phyloP scores from a whole-genome alignment of 1,140 invertebrate genomes.

The Pseudachorutes palmiensis region DNA sequence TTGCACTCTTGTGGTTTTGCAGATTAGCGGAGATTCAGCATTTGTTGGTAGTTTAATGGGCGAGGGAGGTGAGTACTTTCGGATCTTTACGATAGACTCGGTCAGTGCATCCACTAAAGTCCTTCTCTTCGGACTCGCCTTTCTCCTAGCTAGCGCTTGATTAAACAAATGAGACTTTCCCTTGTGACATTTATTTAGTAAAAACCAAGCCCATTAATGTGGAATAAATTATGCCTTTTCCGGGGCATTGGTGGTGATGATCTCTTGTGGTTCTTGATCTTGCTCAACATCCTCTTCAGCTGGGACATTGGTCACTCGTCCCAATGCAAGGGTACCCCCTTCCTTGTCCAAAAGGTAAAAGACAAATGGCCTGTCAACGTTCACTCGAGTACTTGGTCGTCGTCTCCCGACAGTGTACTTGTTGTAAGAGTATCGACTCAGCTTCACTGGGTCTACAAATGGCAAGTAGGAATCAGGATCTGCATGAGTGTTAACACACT shows the following conservation, averaged over 20 bases:
- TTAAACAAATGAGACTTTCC: too few relatives aligned
- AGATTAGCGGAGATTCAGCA: not conserved
- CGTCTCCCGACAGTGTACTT: not conserved
- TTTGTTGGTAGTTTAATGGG: not conserved
- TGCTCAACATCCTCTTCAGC: not conserved
- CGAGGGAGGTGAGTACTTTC: not conserved
- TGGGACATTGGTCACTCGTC: conserved; percentile 16
- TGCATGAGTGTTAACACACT: not conserved
- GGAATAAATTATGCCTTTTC: not conserved
- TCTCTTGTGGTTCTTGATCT: not conserved
- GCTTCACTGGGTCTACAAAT: not conserved
- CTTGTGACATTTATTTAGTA: not conserved
- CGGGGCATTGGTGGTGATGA: not conserved
- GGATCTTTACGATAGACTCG: not conserved
- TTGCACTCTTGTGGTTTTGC: not conserved
- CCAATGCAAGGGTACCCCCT: conserved; percentile 25
- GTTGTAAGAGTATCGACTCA: not conserved
- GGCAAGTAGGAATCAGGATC: not conserved
- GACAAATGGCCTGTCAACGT: conserved; percentile 33
- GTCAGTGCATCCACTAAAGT: not conserved
- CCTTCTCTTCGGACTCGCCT: not conserved
- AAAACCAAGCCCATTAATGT: not conserved
- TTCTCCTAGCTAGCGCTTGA: not conserved
- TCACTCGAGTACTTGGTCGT: conserved; percentile 10
- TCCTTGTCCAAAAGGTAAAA: conserved; percentile 27